Percentiles rank a stretch among this genome's conserved stretches.
Evolutionary conservation across 2,888 invertebrate genomes (phyloP).

Genomic region (Lasioglossum marginatum): DNA sequence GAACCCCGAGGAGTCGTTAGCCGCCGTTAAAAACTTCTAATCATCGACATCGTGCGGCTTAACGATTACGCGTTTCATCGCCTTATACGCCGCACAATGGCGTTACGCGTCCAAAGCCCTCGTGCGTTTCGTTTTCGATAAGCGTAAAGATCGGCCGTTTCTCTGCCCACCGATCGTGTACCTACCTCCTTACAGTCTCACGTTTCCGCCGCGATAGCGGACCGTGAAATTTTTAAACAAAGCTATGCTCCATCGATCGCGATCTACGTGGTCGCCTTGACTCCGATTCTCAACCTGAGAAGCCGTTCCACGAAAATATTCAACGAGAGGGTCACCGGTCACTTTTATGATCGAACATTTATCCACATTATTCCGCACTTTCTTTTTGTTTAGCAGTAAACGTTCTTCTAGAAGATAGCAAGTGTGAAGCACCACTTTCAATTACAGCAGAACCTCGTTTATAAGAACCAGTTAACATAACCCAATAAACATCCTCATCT

Average conservation of each 20-base stretch:
- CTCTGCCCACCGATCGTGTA: slow-evolving; percentile 15
- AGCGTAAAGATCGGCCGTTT: background rate
- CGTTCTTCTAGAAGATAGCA: too few relatives aligned
- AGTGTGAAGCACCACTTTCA: too few relatives aligned
- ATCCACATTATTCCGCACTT: background rate
- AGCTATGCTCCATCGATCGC: background rate
- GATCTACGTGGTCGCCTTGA: background rate
- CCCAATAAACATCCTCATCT: too few relatives aligned
- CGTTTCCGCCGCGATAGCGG: slow-evolving; percentile 42
- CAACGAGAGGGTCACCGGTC: background rate
- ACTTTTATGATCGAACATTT: background rate
- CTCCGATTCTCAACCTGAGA: background rate
- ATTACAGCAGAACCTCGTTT: too few relatives aligned
- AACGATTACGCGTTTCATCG: slow-evolving; percentile 35
- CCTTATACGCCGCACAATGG: slow-evolving; percentile 6
- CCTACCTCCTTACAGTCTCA: slow-evolving; percentile 36
- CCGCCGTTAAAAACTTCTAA: slow-evolving; percentile 36
- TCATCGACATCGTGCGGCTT: slow-evolving; percentile 17
- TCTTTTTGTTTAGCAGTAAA: too few relatives aligned
- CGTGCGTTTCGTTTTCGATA: slow-evolving; percentile 14
- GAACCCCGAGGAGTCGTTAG: slow-evolving; percentile 1
- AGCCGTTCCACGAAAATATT: background rate
- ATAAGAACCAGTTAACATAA: too few relatives aligned
- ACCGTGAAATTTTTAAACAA: slow-evolving; percentile 42
- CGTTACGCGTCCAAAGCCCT: background rate